Evolutionary conservation across 2,888 invertebrate genomes (phyloP).

Genomic region (Branchipolynoe longqiensis): DNA sequence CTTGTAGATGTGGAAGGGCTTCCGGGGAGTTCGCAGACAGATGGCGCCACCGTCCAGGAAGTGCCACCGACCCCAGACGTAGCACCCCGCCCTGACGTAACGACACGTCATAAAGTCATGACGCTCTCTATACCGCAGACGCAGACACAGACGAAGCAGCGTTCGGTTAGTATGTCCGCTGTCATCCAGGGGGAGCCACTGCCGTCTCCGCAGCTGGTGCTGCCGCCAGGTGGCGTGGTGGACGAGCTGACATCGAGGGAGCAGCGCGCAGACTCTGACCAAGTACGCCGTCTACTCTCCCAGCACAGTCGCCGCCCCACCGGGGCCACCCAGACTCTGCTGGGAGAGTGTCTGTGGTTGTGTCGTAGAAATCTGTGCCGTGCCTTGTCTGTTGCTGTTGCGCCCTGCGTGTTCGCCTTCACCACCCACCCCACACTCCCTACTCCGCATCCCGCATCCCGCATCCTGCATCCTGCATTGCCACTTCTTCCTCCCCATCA

Average conservation of each 20-base stretch:
- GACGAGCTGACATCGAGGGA: not conserved
- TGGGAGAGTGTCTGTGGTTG: too few species aligned
- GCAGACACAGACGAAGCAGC: not conserved
- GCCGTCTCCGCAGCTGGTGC: not conserved
- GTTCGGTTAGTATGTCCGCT: slow-evolving; percentile 43
- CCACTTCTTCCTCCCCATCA: too few species aligned
- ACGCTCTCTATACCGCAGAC: too few species aligned
- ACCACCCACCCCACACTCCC: too few species aligned
- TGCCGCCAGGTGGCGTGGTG: slow-evolving; percentile 10
- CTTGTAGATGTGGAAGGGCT: slow-evolving; percentile 24
- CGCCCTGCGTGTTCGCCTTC: too few species aligned
- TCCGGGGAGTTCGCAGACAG: slow-evolving; percentile 37
- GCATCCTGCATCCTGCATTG: too few species aligned
- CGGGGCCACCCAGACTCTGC: too few species aligned
- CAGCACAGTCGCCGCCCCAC: too few species aligned
- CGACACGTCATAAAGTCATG: too few species aligned
- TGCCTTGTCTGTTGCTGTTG: too few species aligned
- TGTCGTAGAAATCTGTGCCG: too few species aligned
- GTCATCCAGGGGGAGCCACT: slow-evolving; percentile 4
- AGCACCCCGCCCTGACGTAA: not conserved
- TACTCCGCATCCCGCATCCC: too few species aligned
- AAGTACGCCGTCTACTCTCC: slow-evolving; percentile 6
- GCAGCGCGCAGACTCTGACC: not conserved
- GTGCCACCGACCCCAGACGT: not conserved
- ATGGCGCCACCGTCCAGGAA: slow-evolving; percentile 24